Conservation (phyloP, 2,113 vertebrate species). For the Ptilorrhoa leucosticta region DNA sequence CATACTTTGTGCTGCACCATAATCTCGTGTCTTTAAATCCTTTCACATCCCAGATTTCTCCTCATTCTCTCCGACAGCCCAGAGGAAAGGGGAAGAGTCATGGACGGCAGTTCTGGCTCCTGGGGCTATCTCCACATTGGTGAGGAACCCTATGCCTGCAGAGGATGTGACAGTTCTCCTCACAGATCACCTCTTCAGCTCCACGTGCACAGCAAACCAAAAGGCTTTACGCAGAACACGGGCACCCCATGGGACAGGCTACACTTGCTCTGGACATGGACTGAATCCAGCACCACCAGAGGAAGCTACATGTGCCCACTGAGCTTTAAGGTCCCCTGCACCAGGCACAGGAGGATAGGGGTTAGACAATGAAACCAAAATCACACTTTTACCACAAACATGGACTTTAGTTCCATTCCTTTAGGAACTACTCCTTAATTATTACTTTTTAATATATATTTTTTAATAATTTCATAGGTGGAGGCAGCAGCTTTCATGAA, state of each 20-base stretch:
- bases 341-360: neutral
- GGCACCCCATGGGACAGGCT: neutral
- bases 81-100: neutral
- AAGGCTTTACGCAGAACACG: neutral
- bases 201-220: neutral
- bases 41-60: neutral
- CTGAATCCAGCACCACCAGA: neutral
- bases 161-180: neutral
- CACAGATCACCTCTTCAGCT: neutral
- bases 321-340: neutral
- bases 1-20: neutral
- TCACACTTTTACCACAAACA: neutral
- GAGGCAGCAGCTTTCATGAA: neutral
- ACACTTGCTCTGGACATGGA: neutral
- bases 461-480: neutral
- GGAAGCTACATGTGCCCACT: rapidly evolving
- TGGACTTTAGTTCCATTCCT: neutral
- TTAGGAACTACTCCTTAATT: neutral
- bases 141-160: neutral
- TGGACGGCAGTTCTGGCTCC: neutral
- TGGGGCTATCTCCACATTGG: neutral
- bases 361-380: neutral
- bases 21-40: neutral
- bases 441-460: neutral
- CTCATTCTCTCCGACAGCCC: neutral